Percentiles rank a stretch among this genome's conserved stretches.
Evolutionary conservation across 2,797 vertebrate species (phyloP).

Genomic region (Cynodonichthys magdalenae): DNA sequence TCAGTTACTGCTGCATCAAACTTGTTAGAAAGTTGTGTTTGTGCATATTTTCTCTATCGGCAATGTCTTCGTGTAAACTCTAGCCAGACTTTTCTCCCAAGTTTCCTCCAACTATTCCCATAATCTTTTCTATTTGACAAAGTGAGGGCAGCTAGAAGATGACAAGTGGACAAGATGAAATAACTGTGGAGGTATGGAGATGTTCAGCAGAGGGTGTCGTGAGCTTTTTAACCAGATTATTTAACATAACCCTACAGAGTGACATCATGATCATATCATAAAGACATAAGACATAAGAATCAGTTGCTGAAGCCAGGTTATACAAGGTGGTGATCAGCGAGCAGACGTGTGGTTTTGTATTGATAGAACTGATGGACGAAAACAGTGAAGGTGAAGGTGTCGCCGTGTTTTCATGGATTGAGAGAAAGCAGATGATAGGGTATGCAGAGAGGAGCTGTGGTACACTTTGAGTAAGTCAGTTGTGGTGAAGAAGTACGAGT

Average conservation of each 20-base stretch:
- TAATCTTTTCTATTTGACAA: background rate
- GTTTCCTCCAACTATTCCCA: background rate
- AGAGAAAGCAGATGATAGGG: background rate
- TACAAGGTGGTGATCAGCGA: background rate
- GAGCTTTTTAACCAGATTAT: background rate
- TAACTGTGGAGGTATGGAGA: background rate
- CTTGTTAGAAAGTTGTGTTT: constrained; percentile 4
- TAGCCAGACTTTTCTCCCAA: background rate
- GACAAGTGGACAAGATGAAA: background rate
- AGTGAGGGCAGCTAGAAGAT: too few relatives aligned
- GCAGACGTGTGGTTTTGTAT: background rate
- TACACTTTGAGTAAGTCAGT: background rate
- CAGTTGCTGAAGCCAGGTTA: too few relatives aligned
- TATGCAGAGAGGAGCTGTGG: background rate
- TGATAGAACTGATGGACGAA: background rate
- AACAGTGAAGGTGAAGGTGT: background rate
- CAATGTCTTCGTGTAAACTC: background rate
- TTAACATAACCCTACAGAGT: background rate
- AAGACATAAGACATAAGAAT: too few relatives aligned
- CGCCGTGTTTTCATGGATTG: background rate
- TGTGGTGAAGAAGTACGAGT: too few relatives aligned
- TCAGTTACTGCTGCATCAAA: constrained; percentile 9
- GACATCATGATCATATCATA: background rate
- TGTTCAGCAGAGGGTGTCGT: background rate
- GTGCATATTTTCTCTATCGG: constrained; percentile 14